phyloP scores from a whole-genome alignment of 1,140 invertebrate species.

The Batillaria attramentaria region DNA sequence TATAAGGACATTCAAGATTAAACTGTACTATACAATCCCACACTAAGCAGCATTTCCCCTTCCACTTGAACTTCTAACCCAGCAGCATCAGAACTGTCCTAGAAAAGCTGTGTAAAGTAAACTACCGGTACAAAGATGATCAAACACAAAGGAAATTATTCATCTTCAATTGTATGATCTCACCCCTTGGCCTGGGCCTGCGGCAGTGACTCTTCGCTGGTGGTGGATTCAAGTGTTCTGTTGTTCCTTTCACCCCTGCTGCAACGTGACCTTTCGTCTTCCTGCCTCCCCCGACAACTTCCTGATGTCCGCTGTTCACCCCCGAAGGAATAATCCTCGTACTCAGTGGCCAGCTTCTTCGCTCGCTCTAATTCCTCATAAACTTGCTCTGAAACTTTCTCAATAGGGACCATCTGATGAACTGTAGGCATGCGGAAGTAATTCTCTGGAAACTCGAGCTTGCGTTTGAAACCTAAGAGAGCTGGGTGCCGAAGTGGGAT shows the following conservation, averaged over 20 bases:
- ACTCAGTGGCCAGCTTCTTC: constrained; percentile 29
- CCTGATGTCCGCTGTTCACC: not conserved
- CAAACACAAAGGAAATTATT: no score
- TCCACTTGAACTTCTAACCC: no score
- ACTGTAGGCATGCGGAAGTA: constrained; percentile 34
- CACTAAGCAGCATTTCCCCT: no score
- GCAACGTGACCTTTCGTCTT: not conserved
- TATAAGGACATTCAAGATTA: no score
- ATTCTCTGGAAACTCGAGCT: constrained; percentile 33
- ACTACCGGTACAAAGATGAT: no score
- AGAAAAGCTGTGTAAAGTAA: no score
- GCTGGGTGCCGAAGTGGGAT: constrained; percentile 26
- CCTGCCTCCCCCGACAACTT: not conserved
- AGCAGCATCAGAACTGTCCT: no score
- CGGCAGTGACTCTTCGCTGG: not conserved
- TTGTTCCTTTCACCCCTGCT: constrained; percentile 8
- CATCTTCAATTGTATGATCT: no score
- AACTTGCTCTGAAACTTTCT: constrained; percentile 25
- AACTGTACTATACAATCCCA: no score
- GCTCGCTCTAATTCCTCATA: constrained; percentile 32
- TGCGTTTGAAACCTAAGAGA: constrained; percentile 11
- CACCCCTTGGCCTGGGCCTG: not conserved
- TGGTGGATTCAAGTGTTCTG: not conserved
- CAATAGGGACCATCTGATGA: constrained; percentile 20
- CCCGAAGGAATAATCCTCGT: constrained; percentile 34